A percentile compares a stretch with the other conserved stretches of the same genome.
These are phyloP conservation scores for Chrysolina oricalcia DNA, from an alignment of 2,888 invertebrate species.

Conservation along the genomic window DNA sequence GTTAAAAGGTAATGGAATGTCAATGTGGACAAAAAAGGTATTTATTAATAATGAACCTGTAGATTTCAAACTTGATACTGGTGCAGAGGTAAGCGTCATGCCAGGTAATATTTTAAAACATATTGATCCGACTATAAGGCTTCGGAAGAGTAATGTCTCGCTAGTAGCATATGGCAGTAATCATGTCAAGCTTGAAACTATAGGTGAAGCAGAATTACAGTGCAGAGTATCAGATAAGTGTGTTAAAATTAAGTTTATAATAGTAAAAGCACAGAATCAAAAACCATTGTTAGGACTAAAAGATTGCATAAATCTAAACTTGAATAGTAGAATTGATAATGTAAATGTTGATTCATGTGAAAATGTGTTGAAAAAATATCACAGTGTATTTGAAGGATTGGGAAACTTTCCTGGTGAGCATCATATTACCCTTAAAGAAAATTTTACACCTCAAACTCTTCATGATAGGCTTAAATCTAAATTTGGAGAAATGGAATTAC, in stretches of 20 bases:
- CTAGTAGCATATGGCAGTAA: slow-evolving; percentile 44
- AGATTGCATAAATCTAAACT: slow-evolving; percentile 34
- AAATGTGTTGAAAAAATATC: slow-evolving; percentile 15
- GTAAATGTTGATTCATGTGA: slow-evolving; percentile 20
- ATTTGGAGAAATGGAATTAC: slow-evolving; percentile 26
- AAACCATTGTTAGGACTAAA: slow-evolving; percentile 38
- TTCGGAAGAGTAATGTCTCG: slow-evolving; percentile 24
- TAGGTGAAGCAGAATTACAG: slow-evolving; percentile 37
- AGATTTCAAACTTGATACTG: slow-evolving; percentile 20
- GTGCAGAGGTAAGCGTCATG: slow-evolving; percentile 23
- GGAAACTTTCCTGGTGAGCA: slow-evolving; percentile 44
- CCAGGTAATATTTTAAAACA: neutral
- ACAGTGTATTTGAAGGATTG: slow-evolving; percentile 44
- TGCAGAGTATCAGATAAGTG: slow-evolving; percentile 29
- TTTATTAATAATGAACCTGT: neutral
- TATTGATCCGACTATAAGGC: neutral
- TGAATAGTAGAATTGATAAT: slow-evolving; percentile 35
- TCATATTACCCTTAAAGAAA: slow-evolving; percentile 46
- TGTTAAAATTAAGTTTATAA: slow-evolving; percentile 22
- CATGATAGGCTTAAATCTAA: slow-evolving; percentile 38
- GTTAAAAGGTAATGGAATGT: too few species aligned
- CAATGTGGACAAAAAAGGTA: too few species aligned
- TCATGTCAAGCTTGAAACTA: slow-evolving; percentile 41
- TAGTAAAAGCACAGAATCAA: slow-evolving; percentile 31
- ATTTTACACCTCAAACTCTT: slow-evolving; percentile 34